phyloP scores from a whole-genome alignment of 2,797 vertebrate species.

The Pseudochirops cupreus region DNA sequence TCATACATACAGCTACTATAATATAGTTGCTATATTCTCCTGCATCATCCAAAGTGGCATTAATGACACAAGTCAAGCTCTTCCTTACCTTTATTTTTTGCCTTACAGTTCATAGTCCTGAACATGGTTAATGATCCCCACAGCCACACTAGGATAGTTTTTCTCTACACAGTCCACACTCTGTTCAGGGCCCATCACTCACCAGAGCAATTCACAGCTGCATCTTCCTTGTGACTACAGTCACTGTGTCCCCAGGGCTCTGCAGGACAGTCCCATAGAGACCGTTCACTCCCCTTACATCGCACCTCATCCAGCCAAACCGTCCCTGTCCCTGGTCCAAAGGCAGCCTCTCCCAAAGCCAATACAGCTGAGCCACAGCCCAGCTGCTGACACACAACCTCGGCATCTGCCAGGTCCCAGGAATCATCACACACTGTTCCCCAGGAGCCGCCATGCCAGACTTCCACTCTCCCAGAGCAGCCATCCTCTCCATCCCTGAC shows the following conservation, averaged over 20 bases:
- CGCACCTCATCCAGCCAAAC: not conserved
- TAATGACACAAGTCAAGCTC: not conserved
- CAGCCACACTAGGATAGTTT: not conserved
- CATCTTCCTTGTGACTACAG: conserved; percentile 57
- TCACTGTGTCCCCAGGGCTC: conserved; percentile 40
- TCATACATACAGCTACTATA: not conserved
- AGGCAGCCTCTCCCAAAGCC: not conserved
- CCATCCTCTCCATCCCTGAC: not conserved
- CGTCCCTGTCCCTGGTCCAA: not conserved
- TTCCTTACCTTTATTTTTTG: not conserved
- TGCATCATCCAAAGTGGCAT: not conserved
- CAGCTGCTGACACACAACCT: not conserved
- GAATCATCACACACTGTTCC: conserved; percentile 1
- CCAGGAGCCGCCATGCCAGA: not conserved
- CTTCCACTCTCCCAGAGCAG: not conserved
- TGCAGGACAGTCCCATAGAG: not conserved
- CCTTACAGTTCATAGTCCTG: not conserved
- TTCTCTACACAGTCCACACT: not conserved
- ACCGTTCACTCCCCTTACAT: not conserved
- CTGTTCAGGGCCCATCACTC: not conserved
- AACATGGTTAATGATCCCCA: not conserved
- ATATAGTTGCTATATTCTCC: not conserved
- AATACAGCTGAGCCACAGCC: not conserved
- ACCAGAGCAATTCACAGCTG: conserved; percentile 35
- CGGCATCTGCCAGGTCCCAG: not conserved